phyloP scores from a whole-genome alignment of 2,113 vertebrate genomes.

The Diadophis punctatus region DNA sequence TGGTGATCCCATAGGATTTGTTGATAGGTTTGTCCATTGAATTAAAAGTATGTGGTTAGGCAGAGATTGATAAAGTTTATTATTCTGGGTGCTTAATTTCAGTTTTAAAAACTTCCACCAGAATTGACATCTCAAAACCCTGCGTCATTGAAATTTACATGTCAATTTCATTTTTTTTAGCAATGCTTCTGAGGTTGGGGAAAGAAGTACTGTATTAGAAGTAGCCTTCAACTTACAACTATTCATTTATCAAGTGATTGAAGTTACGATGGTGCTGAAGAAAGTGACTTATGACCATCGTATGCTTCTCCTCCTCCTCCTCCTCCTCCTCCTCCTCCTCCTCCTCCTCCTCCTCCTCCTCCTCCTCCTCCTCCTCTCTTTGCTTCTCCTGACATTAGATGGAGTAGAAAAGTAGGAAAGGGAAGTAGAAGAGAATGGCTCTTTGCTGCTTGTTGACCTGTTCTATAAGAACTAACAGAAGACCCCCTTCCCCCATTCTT shows the following conservation, averaged over 20 bases:
- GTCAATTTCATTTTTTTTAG: neutral
- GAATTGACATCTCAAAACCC: neutral
- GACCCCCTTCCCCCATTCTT: neutral
- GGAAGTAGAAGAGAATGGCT: neutral
- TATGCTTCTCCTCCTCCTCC: neutral
- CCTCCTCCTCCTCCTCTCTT: neutral
- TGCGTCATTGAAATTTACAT: neutral
- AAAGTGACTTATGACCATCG: no score
- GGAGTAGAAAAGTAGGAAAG: neutral
- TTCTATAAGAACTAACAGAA: neutral
- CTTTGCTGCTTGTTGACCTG: neutral
- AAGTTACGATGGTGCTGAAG: no score
- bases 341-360: no score
- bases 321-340: neutral
- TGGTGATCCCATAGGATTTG: neutral
- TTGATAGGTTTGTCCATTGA: neutral
- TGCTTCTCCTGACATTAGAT: neutral
- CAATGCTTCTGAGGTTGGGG: slow-evolving; percentile 27
- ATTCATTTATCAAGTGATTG: no score
- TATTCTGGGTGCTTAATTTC: neutral
- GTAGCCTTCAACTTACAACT: no score
- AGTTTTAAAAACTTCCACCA: neutral
- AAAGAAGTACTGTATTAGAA: neutral
- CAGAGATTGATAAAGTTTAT: neutral
- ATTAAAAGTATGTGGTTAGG: neutral